These are phyloP conservation scores for Drosophila affinis DNA, from an alignment of 2,888 invertebrate species.

Conservation along the genomic window DNA sequence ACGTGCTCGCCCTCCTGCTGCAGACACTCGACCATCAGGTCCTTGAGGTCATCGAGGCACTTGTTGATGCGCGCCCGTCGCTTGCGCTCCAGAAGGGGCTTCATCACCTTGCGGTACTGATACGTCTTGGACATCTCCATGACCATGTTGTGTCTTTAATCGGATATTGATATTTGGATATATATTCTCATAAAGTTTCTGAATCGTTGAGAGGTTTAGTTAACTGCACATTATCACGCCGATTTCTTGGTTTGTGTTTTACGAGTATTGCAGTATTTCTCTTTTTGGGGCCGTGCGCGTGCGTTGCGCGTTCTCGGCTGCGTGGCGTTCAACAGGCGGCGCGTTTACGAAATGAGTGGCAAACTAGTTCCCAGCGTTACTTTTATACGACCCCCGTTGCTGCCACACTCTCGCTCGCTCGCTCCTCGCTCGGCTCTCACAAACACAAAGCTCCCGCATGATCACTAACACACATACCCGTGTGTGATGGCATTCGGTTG, in stretches of 20 bases:
- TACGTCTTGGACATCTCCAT: conserved; percentile 92
- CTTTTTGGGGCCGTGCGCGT: conserved; percentile 51
- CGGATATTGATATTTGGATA: background rate
- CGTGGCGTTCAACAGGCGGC: conserved; percentile 72
- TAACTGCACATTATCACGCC: conserved; percentile 61
- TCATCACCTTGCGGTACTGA: conserved; percentile 97
- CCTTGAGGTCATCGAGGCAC: conserved; percentile 94
- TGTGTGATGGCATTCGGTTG: conserved; percentile 50
- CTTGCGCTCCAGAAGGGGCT: conserved; percentile 95
- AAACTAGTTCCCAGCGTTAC: conserved; percentile 82
- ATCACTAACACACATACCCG: conserved; percentile 51
- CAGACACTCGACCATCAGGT: conserved; percentile 89
- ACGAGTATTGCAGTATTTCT: conserved; percentile 29
- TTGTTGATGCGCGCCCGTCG: conserved; percentile 94
- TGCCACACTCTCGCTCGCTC: conserved; percentile 33
- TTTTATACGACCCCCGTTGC: conserved; percentile 79
- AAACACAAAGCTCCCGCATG: conserved; percentile 67
- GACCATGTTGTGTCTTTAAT: conserved; percentile 72
- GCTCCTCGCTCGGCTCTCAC: conserved; percentile 23
- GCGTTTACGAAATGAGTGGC: conserved; percentile 82
- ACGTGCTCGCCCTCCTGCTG: conserved; percentile 95
- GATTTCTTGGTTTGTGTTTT: conserved; percentile 37
- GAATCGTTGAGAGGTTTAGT: conserved; percentile 8
- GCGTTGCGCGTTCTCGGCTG: conserved; percentile 53
- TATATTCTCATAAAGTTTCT: conserved; percentile 23